Evolutionary conservation across 2,113 vertebrate genomes (phyloP).

Genomic region (Glareola pratincola): DNA sequence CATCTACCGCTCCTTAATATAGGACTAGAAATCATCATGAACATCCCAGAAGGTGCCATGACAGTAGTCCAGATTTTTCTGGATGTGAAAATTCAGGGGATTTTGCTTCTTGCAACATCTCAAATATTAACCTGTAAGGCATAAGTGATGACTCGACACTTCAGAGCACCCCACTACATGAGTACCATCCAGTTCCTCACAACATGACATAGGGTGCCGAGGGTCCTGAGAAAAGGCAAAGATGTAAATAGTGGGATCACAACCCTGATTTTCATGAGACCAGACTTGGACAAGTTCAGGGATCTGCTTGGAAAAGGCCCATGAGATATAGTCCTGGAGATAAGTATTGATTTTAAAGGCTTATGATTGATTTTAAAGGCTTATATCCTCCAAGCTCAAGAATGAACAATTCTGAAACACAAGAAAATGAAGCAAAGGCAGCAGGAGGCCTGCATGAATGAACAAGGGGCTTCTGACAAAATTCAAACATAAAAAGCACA

Average conservation of each 20-base stretch:
- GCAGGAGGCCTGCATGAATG: neutral
- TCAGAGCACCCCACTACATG: fast-evolving
- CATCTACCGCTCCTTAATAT: neutral
- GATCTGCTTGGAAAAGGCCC: neutral
- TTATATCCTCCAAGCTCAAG: neutral
- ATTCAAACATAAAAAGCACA: neutral
- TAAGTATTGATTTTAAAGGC: neutral
- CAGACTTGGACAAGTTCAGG: neutral
- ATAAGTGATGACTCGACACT: neutral
- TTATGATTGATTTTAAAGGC: neutral
- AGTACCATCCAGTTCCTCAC: neutral
- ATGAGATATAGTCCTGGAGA: neutral
- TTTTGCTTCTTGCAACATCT: neutral
- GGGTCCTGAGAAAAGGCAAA: neutral
- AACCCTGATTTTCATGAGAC: neutral
- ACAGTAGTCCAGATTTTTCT: neutral
- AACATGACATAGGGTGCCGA: neutral
- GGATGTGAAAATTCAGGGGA: neutral
- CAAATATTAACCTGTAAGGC: neutral
- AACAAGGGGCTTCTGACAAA: neutral
- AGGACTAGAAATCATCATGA: neutral
- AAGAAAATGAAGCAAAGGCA: neutral
- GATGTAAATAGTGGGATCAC: neutral
- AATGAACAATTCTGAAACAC: neutral
- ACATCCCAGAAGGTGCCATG: neutral